Base-by-base conservation (phyloP, 1,140 invertebrate species). In the Megathymus violae region DNA sequence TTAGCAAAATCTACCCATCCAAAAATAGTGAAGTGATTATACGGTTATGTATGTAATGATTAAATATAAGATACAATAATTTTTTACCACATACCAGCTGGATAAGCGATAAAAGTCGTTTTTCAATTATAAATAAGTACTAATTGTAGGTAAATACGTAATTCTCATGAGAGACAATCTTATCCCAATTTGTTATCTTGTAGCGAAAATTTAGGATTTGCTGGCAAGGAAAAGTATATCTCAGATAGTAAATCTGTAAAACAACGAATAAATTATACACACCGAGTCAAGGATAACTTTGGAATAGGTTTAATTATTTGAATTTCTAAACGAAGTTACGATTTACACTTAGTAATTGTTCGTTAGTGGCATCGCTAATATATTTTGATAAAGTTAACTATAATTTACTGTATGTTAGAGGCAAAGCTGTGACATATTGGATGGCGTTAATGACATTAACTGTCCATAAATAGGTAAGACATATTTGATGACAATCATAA, bases 1-100 rank as follows among this genome's bases (percentile, higher is more conserved):
- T 38, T 54, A 40, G n/a, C 50, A 54, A 43, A 15, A 17, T 54
- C 51, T 54, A 27, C 51, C 51, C 51, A 54, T 54, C 38, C 51
- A n/a, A 54, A 83, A 72, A 65, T 67, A 62, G 44, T 73, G 43
- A 64, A 61, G 51, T 61, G 52, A 62, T 63, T 58, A 40, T 46
- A 63, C 61, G 73, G 50, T 71, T 64, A 66, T 67, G 60, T 74
- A 65, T 70, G 67, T 69, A 67, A 52, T 68, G 64, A 69, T 72
- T 54, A 54, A 54, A 54, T 54, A 54, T 54, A 54, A 43, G 51
- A 54, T 54, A 54, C 34, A 54, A 54, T 54, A 54, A 54, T 56
- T 56, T 56, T 56, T 43, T 56, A 43, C 51, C 51, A 56, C 51
- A 43, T 41, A 56, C 19, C 38, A 43, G 51, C 51, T 43, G 38